Evolutionary conservation across 2,797 vertebrate species (phyloP), one percentile per base, ranked within the genome.

Genomic region (Eurystomus glaucurus): DNA sequence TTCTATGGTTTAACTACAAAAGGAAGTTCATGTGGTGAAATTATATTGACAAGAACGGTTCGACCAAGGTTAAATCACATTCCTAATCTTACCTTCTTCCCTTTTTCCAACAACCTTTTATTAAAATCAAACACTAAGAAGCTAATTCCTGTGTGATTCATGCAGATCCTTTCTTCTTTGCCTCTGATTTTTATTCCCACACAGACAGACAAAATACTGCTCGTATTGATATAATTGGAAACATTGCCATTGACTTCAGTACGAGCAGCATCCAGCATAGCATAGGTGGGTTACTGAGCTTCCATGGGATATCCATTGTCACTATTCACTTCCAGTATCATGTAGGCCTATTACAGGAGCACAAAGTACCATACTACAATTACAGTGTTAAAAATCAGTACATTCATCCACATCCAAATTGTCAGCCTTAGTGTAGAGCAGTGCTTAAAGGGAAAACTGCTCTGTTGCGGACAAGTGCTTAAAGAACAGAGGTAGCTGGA

Each of bases 91-190:
- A 82, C 68, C 23, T 91, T 88, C 54, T 78, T 93, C 25, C 39
- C 14, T 35, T 81, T 95, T 70, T 14, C 50, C 55, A 80, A 70
- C 52, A 92, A 68, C 37, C 48, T 66, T 96, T 92, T 68, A 80
- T 78, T 96, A 91, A 96, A 92, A 90, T 70, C 84, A 74, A 91
- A 85, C 39, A 57, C 68, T 7, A 26, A 79, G 43, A 76, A 84
- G 21, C 6, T 88, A 88, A 93, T 83, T 95, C 2, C 1, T 65
- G n/a, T 80, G 31, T 88, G 81, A 93, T 85, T 95, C 87, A 89
- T 46, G 33, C 82, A 89, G 81, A n/a, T 70, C 54, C 61, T 93
- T 96, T 92, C 61, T 78, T 87, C 66, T 85, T 85, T 65, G 43
- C 48, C 35, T 89, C 75, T 83, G 52, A 26, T 74, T 92, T 91